Base-by-base conservation (phyloP, 2,888 invertebrate genomes). In the Archips crataeganus region DNA sequence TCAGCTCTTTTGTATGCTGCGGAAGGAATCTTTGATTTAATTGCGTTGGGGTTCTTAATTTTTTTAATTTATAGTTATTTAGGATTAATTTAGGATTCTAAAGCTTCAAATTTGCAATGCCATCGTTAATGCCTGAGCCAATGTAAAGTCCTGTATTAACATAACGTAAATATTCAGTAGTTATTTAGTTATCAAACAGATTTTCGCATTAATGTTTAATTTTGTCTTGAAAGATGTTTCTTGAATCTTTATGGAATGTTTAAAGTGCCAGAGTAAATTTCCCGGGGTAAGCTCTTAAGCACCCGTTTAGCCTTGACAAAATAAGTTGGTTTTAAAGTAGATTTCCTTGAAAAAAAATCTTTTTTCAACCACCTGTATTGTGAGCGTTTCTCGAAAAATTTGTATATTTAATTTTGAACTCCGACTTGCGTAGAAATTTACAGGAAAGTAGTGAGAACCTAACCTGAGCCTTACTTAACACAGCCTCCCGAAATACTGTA, bases 281-380 rank as follows among this genome's bases (percentile, higher is more conserved):
- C 72, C 69, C 66, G 69, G 67, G 75, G 75, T 80, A 77, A 79
- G 77, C 77, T 70, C 65, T 74, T 77, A 75, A 76, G 78, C 51
- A 65, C 60, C 61, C 54, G 34, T 15, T 54, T 62, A 62, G 51
- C 61, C 32, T 54, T 15, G 15, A 23, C 23, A 54, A 54, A 54
- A 54, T 54, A 54, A 15, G 54, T 23, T 54, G 15, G 23, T 54
- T 49, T 4, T 9, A 54, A 54, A 54, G 23, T 23, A 23, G 15
- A 49, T n/a, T 49, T 49, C 15, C 15, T 5, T 54, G 9, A 8
- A 54, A 23, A 23, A 0, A 15, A 54, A 23, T 2, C 2, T 49
- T 15, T 15, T n/a, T 54, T 23, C 0, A 5, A 5, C 4, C 49
- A 6, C 49, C n/a, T n/a, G 49, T 23, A 23, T 23, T 23, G 23